Base-by-base conservation (phyloP, 2,888 invertebrate genomes). In the Andrena trimmerana region DNA sequence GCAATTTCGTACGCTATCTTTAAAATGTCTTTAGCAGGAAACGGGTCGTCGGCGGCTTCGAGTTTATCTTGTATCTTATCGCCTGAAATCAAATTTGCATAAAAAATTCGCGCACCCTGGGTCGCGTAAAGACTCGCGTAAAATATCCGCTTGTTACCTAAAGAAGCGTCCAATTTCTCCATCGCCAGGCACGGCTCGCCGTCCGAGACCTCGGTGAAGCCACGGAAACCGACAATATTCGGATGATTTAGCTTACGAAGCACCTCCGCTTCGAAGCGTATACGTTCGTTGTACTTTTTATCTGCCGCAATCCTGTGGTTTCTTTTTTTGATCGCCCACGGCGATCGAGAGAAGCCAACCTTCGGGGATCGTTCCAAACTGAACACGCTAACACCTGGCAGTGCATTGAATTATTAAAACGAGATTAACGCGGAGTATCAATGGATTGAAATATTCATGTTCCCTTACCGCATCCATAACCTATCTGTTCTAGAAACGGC, bases 241-340 rank as follows among this genome's bases (percentile, higher is more conserved):
- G 97, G 97, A 94, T 98, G 98, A 0, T 96, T 95, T 87, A 98
- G 92, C 85, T 95, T 94, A 65, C 95, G 95, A 20, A 98, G 94
- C 63, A 98, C 95, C 27, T 96, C 95, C 0, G 97, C 98, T 93
- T 98, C 98, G 0, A 95, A 94, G 81, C 95, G 94, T 57, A 98
- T 94, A 0, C 97, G 95, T 27, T 95, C 94, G 67, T 93, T 93
- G 2, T 95, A 95, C 84, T 94, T 94, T n/a, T 76, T 88, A 83
- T 91, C 93, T 63, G 89, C 88, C 1, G 84, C 85, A 6, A 90
- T 83, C 87, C 95, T 95, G 24, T 95, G 95, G 86, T 95, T 96
- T 1, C 97, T 92, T 94, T 97, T 96, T 92, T 98, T 98, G 0
- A 98, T 95, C 0, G 98, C 98, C 98, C 98, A 98, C 0, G 98